Conservation (phyloP, 2,888 invertebrate genomes). For the Archips crataeganus region DNA sequence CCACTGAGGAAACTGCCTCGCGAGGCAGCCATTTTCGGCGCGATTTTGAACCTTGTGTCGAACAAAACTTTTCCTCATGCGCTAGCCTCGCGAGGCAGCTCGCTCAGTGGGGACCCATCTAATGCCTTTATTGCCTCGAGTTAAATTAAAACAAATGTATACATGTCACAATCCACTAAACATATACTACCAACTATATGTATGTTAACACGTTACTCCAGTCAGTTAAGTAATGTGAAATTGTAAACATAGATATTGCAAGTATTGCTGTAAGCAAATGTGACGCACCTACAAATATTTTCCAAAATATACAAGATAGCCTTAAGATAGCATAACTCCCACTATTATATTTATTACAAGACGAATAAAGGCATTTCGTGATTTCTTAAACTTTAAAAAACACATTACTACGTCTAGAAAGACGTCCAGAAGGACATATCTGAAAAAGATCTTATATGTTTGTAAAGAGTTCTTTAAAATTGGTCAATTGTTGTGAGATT, state of each 20-base stretch:
- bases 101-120: too few relatives aligned
- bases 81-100: too few relatives aligned
- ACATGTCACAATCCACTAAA: conserved; percentile 9
- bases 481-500: neutral
- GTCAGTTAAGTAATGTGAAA: conserved; percentile 27
- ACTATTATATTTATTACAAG: neutral
- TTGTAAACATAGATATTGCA: neutral
- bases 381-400: neutral
- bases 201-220: conserved; percentile 18
- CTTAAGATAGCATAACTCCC: neutral
- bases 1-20: too few relatives aligned
- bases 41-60: too few relatives aligned
- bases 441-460: neutral
- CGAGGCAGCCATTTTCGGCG: too few relatives aligned
- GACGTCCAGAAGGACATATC: too few relatives aligned
- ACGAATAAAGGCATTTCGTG: neutral
- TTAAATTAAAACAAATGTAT: conserved; percentile 16
- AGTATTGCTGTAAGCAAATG: neutral
- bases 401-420: neutral
- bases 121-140: neutral
- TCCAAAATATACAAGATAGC: neutral
- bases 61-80: neutral
- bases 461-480: neutral
- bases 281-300: neutral
- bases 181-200: neutral